Percentiles rank a stretch among this genome's conserved stretches.
Conservation (phyloP, 2,797 vertebrate species). For the Fistularia commersonii region DNA sequence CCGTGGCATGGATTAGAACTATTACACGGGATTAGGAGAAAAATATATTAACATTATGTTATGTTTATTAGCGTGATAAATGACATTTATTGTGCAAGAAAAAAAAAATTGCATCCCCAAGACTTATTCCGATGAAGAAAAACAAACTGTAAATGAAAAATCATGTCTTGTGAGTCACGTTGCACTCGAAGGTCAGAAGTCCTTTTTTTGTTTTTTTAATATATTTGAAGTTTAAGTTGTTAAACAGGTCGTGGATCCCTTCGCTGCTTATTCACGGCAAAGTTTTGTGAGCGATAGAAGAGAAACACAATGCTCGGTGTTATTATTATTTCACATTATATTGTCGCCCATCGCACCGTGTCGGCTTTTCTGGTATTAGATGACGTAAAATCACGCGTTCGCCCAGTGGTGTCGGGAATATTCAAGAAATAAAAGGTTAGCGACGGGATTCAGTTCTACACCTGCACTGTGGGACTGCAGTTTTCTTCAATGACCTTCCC, state of each 20-base stretch:
- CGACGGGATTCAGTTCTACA: too few relatives aligned
- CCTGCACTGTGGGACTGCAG: too few relatives aligned
- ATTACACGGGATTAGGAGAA: slow-evolving; percentile 1
- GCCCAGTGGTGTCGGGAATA: too few relatives aligned
- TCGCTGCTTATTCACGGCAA: slow-evolving; percentile 60
- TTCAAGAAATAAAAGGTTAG: too few relatives aligned
- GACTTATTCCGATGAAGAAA: neutral
- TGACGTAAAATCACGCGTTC: too few relatives aligned
- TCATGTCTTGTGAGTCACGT: neutral
- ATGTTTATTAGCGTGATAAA: slow-evolving; percentile 21
- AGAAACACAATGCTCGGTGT: too few relatives aligned
- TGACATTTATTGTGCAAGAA: slow-evolving; percentile 3
- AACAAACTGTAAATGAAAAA: slow-evolving; percentile 7
- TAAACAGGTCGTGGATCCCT: slow-evolving; percentile 18
- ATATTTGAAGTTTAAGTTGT: too few relatives aligned
- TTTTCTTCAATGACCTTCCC: too few relatives aligned
- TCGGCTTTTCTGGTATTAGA: too few relatives aligned
- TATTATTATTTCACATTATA: too few relatives aligned
- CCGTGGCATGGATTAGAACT: slow-evolving; percentile 27
- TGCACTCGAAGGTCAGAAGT: slow-evolving; percentile 1
- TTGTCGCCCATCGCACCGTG: too few relatives aligned
- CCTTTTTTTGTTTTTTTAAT: slow-evolving; percentile 1
- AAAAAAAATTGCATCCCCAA: slow-evolving; percentile 3
- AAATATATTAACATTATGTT: slow-evolving; percentile 10
- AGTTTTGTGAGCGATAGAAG: slow-evolving; percentile 71